These are phyloP conservation scores for Sminthurides aquaticus DNA, from an alignment of 2,888 invertebrate species.

Conservation along the genomic window DNA sequence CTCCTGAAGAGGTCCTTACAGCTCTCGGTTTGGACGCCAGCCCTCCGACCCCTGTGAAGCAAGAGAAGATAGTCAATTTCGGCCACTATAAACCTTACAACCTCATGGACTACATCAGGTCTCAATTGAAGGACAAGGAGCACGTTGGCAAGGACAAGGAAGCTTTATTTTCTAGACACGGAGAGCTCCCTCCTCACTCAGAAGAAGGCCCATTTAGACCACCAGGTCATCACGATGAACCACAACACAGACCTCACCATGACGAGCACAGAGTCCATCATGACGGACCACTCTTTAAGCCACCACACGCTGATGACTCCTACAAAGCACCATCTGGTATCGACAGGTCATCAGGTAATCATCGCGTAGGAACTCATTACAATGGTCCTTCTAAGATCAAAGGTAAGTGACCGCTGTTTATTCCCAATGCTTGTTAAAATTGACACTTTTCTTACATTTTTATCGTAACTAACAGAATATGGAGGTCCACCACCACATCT, in stretches of 20 bases:
- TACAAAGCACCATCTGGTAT: not conserved
- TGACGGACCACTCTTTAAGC: not conserved
- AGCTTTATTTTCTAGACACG: constrained; percentile 15
- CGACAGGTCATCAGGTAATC: not conserved
- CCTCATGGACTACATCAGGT: constrained; percentile 17
- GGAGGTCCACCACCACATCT: constrained; percentile 11
- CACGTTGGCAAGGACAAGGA: constrained; percentile 17
- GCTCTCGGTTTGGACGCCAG: constrained; percentile 29
- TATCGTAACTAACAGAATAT: no score
- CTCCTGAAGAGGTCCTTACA: constrained; percentile 27
- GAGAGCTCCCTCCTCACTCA: not conserved
- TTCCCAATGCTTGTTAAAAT: no score
- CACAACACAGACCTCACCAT: not conserved
- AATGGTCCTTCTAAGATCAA: constrained; percentile 7
- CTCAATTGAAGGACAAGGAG: constrained; percentile 12
- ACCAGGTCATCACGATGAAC: not conserved
- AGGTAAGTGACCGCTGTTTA: constrained; percentile 8
- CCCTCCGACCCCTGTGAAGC: constrained; percentile 13
- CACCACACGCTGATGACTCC: not conserved
- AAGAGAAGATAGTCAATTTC: constrained; percentile 12
- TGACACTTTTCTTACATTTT: no score
- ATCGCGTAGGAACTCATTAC: not conserved
- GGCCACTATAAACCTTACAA: constrained; percentile 25
- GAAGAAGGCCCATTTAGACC: not conserved
- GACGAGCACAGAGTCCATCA: not conserved